A percentile compares a stretch with the other conserved stretches of the same genome.
Conservation (phyloP, 2,888 invertebrate genomes). For the Pristionchus exspectatus region DNA sequence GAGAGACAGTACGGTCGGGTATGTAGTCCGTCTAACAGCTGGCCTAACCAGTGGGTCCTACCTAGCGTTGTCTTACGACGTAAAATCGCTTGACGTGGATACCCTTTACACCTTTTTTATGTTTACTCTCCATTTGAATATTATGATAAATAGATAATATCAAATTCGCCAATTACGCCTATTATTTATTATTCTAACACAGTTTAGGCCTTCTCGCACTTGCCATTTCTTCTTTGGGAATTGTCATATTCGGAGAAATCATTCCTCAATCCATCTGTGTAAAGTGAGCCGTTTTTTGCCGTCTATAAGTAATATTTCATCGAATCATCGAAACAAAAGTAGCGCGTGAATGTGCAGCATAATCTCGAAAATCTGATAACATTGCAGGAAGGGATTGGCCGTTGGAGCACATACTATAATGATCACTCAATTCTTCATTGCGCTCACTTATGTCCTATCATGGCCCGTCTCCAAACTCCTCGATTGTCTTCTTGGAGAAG, state of each 20-base stretch:
- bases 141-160: too few relatives aligned
- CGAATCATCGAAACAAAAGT: neutral
- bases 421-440: conserved; percentile 84
- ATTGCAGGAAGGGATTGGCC: conserved; percentile 84
- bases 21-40: too few relatives aligned
- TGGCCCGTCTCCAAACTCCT: conserved; percentile 84
- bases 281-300: conserved; percentile 63
- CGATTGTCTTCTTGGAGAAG: conserved; percentile 86
- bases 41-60: too few relatives aligned
- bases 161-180: too few relatives aligned
- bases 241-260: conserved; percentile 87
- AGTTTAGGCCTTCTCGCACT: conserved; percentile 73
- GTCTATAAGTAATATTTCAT: too few relatives aligned
- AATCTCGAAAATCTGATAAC: neutral
- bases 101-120: too few relatives aligned
- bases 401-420: conserved; percentile 71
- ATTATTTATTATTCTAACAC: too few relatives aligned
- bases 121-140: neutral
- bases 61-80: too few relatives aligned
- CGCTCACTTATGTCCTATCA: conserved; percentile 88
- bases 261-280: conserved; percentile 85
- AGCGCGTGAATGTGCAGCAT: neutral
- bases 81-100: too few relatives aligned
- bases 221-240: conserved; percentile 82
- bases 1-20: too few relatives aligned